A percentile compares a stretch with the other conserved stretches of the same genome.
Evolutionary conservation across 2,888 invertebrate species (phyloP).

Genomic region (Panzeria rudis): DNA sequence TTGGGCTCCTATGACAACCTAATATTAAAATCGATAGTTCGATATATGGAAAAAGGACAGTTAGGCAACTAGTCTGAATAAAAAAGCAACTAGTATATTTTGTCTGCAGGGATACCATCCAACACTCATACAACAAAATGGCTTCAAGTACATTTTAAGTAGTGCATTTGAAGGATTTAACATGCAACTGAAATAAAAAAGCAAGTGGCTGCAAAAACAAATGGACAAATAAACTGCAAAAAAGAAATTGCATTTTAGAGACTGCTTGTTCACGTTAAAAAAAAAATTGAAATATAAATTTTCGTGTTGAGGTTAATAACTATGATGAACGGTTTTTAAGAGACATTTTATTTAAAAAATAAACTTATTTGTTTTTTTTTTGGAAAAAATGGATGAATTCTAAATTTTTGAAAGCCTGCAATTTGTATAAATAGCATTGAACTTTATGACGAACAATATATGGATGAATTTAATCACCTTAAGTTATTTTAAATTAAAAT

Average conservation of each 20-base stretch:
- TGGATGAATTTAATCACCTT: no score
- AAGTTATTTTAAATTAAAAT: no score
- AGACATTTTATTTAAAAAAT: not conserved
- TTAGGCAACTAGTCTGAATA: no score
- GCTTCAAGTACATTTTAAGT: constrained; percentile 24
- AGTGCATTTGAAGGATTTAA: constrained; percentile 45
- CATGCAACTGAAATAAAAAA: not conserved
- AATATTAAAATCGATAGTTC: no score
- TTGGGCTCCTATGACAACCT: no score
- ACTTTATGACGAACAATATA: no score
- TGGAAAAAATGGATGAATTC: not conserved
- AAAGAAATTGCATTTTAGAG: not conserved
- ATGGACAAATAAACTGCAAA: constrained; percentile 3
- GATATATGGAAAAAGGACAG: no score
- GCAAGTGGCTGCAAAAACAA: not conserved
- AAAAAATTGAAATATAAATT: constrained; percentile 18
- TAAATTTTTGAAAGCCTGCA: not conserved
- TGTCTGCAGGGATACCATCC: no score
- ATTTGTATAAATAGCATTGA: not conserved
- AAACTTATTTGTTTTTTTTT: not conserved
- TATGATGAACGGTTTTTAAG: not conserved
- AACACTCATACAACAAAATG: constrained; percentile 16
- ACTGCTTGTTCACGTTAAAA: not conserved
- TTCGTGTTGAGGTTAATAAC: constrained; percentile 1
- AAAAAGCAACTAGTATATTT: no score